Percentiles rank a stretch among this genome's conserved stretches.
These are phyloP conservation scores for Helicoverpa armigera DNA, from an alignment of 1,140 invertebrate genomes.

Conservation along the genomic window DNA sequence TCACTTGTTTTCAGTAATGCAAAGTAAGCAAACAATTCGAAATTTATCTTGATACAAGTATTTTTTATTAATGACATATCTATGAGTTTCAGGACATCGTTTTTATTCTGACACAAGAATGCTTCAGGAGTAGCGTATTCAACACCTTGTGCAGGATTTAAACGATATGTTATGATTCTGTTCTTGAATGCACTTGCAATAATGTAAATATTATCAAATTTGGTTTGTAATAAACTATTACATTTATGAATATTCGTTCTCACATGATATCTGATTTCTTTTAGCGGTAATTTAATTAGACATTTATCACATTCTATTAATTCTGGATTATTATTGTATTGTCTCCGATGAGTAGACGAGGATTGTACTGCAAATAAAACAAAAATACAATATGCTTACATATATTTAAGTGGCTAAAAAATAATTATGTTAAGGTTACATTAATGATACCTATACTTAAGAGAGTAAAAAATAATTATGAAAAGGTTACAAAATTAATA, in stretches of 20 bases:
- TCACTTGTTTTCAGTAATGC: not conserved
- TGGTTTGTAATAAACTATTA: not conserved
- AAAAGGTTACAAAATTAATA: too few species aligned
- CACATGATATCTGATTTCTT: slow-evolving; percentile 5
- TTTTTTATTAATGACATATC: slow-evolving; percentile 1
- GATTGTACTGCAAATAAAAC: not conserved
- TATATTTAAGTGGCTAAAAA: slow-evolving; percentile 3
- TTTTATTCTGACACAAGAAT: slow-evolving; percentile 7
- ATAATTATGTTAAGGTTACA: slow-evolving; percentile 2
- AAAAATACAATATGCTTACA: not conserved
- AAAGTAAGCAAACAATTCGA: slow-evolving; percentile 12
- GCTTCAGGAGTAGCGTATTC: not conserved
- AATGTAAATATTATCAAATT: slow-evolving; percentile 10
- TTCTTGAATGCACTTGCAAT: slow-evolving; percentile 7
- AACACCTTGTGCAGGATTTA: slow-evolving; percentile 6
- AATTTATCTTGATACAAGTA: slow-evolving; percentile 15
- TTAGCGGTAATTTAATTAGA: not conserved
- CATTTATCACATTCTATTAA: slow-evolving; percentile 6
- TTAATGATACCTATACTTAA: too few species aligned
- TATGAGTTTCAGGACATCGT: slow-evolving; percentile 8
- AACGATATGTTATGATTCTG: slow-evolving; percentile 17
- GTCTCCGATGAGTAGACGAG: not conserved
- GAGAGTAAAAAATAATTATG: too few species aligned
- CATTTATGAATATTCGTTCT: slow-evolving; percentile 12
- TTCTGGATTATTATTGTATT: not conserved